A percentile compares a stretch with the other conserved stretches of the same genome.
These are phyloP conservation scores for Urocynchramus pylzowi DNA, from an alignment of 2,113 vertebrate genomes.

Conservation along the genomic window DNA sequence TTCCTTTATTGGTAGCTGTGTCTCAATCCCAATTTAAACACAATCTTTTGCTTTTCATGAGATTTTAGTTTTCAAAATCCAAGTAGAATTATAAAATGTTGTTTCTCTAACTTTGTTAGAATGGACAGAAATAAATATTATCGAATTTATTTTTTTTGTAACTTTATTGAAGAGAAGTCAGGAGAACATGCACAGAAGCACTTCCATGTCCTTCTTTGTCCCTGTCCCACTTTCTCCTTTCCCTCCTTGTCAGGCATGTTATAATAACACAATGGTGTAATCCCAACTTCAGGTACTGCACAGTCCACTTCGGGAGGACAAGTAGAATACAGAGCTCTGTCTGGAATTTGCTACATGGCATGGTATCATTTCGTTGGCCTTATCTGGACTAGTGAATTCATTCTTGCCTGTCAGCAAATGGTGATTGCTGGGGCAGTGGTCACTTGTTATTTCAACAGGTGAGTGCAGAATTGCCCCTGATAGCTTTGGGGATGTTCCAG, in stretches of 20 bases:
- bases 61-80: neutral
- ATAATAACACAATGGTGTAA: neutral
- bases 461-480: neutral
- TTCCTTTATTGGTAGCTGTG: neutral
- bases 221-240: neutral
- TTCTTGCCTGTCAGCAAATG: conserved; percentile 79
- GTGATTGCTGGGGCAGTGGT: conserved; percentile 71
- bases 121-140: neutral
- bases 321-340: conserved; percentile 72
- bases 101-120: neutral
- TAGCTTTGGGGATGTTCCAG: neutral
- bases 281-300: conserved; percentile 68
- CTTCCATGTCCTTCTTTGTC: neutral
- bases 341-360: conserved; percentile 74
- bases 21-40: neutral
- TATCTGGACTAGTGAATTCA: conserved; percentile 80
- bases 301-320: conserved; percentile 62
- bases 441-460: conserved; percentile 78
- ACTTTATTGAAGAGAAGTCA: neutral
- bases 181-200: neutral
- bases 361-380: conserved; percentile 81
- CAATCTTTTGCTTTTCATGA: neutral
- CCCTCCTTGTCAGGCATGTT: neutral
- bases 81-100: neutral
- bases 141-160: neutral